A percentile compares a stretch with the other conserved stretches of the same genome.
phyloP scores from a whole-genome alignment of 2,113 vertebrate genomes.

The Scartelaos histophorus region DNA sequence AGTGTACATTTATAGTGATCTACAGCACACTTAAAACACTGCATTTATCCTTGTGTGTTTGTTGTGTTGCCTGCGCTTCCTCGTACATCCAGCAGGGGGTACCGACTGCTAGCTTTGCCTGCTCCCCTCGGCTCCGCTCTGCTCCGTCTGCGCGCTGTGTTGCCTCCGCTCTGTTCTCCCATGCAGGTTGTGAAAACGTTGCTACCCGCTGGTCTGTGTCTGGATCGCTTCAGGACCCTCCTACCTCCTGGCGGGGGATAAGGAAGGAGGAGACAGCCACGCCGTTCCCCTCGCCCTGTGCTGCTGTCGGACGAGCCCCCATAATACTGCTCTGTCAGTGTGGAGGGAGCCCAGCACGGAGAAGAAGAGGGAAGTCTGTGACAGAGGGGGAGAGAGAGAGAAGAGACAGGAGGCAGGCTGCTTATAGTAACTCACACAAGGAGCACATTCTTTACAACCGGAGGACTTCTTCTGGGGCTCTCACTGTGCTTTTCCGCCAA shows the following conservation, averaged over 20 bases:
- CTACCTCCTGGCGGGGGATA: slow-evolving; percentile 78
- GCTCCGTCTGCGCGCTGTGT: slow-evolving; percentile 50
- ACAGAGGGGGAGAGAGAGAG: slow-evolving; percentile 56
- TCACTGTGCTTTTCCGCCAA: slow-evolving; percentile 46
- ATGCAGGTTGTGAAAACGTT: slow-evolving; percentile 80
- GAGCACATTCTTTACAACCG: slow-evolving; percentile 68
- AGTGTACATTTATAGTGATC: slow-evolving; percentile 14
- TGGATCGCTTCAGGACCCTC: slow-evolving; percentile 83
- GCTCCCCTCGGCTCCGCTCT: slow-evolving; percentile 47
- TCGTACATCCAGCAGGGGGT: slow-evolving; percentile 82
- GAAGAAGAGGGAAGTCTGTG: slow-evolving; percentile 57
- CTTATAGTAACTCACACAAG: slow-evolving; percentile 68
- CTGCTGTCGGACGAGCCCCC: slow-evolving; percentile 80
- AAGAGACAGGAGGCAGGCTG: slow-evolving; percentile 65
- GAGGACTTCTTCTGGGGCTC: slow-evolving; percentile 67
- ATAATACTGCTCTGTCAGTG: slow-evolving; percentile 84
- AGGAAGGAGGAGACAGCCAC: slow-evolving; percentile 78
- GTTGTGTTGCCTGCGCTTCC: slow-evolving; percentile 48
- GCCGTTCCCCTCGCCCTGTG: slow-evolving; percentile 76
- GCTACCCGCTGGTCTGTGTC: slow-evolving; percentile 87
- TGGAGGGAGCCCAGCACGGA: slow-evolving; percentile 68
- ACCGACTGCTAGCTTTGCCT: slow-evolving; percentile 72
- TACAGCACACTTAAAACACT: slow-evolving; percentile 8
- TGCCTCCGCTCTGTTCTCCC: slow-evolving; percentile 59
- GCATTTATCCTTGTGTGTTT: slow-evolving; percentile 9